Base-by-base conservation (phyloP, 2,113 vertebrate genomes). In the Acrocephalus arundinaceus region DNA sequence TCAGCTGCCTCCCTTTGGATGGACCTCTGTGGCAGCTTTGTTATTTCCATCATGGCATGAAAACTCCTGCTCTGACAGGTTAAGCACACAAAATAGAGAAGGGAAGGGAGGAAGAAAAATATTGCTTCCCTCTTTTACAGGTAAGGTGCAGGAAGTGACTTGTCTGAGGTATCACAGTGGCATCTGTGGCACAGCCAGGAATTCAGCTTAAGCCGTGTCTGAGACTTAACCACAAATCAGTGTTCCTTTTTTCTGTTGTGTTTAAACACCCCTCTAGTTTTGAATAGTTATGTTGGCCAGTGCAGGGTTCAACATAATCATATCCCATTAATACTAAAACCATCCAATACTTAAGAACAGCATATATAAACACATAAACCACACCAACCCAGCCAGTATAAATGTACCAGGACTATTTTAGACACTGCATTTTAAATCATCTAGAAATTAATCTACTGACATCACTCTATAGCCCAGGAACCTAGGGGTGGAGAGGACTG, bases 341-440 rank as follows among this genome's bases (percentile, higher is more conserved):
- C 76, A 43, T 93, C 58, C 76, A 89, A 43, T 89, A 76, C 81
- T 94, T 87, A 81, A 96, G 95, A 95, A 83, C 81, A 94, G 81
- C 75, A 14, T 90, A 87, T 78, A 72, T 78, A 96, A 97, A 96
- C 80, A 93, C 52, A 96, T 81, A 92, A 94, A 65, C 93, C 86
- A 89, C 71, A 67, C 58, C 65, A 90, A n/a, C 9, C 28, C 45
- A 87, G 95, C 92, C 90, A 96, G 51, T 93, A 51, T 93, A 96
- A 96, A 95, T 81, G 61, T 75, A 68, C 92, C 70, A 49, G 62
- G 77, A 90, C 68, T 89, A 37, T 90, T 86, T 95, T 61, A 81
- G 83, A 92, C 45, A 54, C 45, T 78, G 58, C 63, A 81, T 87
- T 95, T 95, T 78, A 89, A 96, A 76, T 92, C 13, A 62, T 81